These are phyloP conservation scores for Rhadina sibilatrix DNA, from an alignment of 2,113 vertebrate species.

Conservation along the genomic window DNA sequence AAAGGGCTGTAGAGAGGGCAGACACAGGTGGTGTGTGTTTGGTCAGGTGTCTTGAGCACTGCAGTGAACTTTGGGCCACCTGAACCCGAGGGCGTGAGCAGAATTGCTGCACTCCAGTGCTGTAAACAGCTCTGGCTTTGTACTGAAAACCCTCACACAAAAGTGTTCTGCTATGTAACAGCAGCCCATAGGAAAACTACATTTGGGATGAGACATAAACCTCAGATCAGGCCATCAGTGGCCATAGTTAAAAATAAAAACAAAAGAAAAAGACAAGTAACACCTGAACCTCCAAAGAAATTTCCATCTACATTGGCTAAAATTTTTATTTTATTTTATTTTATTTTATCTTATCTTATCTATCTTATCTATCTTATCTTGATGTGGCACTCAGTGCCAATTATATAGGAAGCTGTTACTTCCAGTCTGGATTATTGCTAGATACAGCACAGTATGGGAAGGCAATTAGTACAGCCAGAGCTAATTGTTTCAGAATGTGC, in stretches of 20 bases:
- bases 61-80: neutral
- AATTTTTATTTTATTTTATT: neutral
- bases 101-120: rapidly evolving
- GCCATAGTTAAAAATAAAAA: neutral
- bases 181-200: neutral
- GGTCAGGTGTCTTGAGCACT: neutral
- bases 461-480: neutral
- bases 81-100: neutral
- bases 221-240: neutral
- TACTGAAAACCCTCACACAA: neutral
- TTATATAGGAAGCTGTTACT: neutral
- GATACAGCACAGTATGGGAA: neutral
- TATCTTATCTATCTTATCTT: too few species aligned
- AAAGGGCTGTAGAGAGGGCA: neutral
- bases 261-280: neutral
- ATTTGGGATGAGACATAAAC: neutral
- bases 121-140: neutral
- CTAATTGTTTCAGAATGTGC: neutral
- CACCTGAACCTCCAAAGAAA: neutral
- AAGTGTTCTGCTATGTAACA: neutral
- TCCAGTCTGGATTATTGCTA: neutral
- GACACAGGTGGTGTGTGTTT: neutral
- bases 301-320: neutral
- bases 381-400: neutral
- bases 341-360: too few species aligned